Conservation (phyloP, 2,113 vertebrate species). For the Hoplias malabaricus region DNA sequence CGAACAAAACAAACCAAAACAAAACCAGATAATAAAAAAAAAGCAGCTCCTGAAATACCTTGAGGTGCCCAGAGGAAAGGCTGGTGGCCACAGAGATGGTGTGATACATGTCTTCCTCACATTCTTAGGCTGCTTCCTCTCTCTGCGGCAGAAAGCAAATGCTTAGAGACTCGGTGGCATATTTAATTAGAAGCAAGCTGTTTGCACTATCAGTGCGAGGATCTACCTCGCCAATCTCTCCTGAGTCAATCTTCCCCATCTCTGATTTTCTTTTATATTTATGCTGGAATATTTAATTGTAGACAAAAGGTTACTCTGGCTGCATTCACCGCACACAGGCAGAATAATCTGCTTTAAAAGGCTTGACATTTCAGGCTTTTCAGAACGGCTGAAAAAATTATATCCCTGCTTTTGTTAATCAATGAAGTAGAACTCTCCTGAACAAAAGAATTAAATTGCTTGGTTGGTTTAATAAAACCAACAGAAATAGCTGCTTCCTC, state of each 20-base stretch:
- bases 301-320: conserved; percentile 99
- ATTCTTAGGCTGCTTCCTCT: conserved; percentile 96
- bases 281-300: conserved; percentile 99
- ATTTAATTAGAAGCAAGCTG: conserved; percentile 99
- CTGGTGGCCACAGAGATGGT: conserved; percentile 94
- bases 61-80: conserved; percentile 94
- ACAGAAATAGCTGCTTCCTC: conserved; percentile 99
- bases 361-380: conserved; percentile 99
- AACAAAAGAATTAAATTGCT: conserved; percentile 99
- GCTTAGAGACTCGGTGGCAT: conserved; percentile 98
- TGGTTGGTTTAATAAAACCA: conserved; percentile 99
- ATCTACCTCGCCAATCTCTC: conserved; percentile 99
- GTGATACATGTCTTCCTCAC: conserved; percentile 96
- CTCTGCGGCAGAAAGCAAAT: conserved; percentile 97
- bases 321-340: conserved; percentile 99
- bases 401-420: conserved; percentile 99
- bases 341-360: conserved; percentile 99
- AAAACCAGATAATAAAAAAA: conserved; percentile 71
- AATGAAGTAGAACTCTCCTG: conserved; percentile 99
- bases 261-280: conserved; percentile 99
- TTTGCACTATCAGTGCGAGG: conserved; percentile 98
- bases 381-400: conserved; percentile 99
- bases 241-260: conserved; percentile 99
- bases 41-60: conserved; percentile 89
- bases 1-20: conserved; percentile 83